phyloP scores from a whole-genome alignment of 2,113 vertebrate genomes.

The Lophotis ruficrista region DNA sequence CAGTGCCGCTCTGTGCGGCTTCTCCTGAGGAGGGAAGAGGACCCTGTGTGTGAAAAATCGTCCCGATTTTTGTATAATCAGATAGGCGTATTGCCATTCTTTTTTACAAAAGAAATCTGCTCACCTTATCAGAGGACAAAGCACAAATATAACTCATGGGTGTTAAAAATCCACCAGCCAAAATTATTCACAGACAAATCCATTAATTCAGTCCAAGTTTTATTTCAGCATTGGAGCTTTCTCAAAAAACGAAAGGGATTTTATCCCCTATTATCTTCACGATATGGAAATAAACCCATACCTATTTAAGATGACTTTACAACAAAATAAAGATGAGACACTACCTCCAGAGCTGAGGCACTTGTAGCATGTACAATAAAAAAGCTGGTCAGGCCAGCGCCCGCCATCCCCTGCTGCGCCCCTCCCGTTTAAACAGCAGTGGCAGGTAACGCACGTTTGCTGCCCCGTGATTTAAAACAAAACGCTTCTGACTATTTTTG shows the following conservation, averaged over 20 bases:
- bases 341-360: neutral
- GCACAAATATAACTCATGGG: fast-evolving
- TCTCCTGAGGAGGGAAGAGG: neutral
- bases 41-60: fast-evolving
- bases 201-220: neutral
- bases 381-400: neutral
- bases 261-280: neutral
- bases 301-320: neutral
- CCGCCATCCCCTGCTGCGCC: fast-evolving
- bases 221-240: neutral
- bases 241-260: neutral
- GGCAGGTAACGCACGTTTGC: fast-evolving
- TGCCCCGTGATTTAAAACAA: neutral
- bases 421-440: fast-evolving
- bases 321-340: neutral
- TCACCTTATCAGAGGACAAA: neutral
- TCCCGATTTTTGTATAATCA: neutral
- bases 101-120: neutral
- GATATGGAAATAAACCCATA: neutral
- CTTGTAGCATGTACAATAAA: fast-evolving
- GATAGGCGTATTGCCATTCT: fast-evolving
- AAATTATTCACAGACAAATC: neutral
- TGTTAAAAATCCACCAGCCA: fast-evolving
- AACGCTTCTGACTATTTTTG: neutral
- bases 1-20: fast-evolving